A percentile compares a stretch with the other conserved stretches of the same genome.
These are phyloP conservation scores for Sparus aurata DNA, from an alignment of 2,797 vertebrate species.

Conservation along the genomic window DNA sequence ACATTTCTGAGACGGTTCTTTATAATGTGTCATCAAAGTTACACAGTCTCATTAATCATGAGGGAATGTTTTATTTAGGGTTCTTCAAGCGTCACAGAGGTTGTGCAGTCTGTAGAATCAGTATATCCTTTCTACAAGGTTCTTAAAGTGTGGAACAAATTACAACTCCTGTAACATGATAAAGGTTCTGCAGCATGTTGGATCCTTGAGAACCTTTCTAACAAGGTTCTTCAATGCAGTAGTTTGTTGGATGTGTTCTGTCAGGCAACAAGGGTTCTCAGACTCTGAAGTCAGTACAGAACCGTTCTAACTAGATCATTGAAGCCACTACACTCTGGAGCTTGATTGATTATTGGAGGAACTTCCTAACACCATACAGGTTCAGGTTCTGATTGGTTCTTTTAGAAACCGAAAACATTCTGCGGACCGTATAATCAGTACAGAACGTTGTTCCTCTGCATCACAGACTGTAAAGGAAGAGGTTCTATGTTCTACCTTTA, in stretches of 20 bases:
- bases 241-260: neutral
- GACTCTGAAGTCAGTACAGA: neutral
- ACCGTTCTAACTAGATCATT: too few species aligned
- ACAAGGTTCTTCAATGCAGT: too few species aligned
- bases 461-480: neutral
- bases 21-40: neutral
- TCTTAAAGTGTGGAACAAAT: neutral
- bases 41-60: neutral
- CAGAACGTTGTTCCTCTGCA: neutral
- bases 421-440: neutral
- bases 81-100: neutral
- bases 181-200: neutral
- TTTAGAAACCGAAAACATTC: neutral
- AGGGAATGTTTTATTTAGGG: neutral
- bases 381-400: too few species aligned
- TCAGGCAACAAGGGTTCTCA: neutral
- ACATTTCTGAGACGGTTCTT: neutral
- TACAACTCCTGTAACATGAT: neutral
- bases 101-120: neutral
- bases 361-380: neutral
- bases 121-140: neutral
- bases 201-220: neutral
- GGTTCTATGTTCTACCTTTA: conserved; percentile 63
- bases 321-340: neutral
- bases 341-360: neutral